phyloP scores from a whole-genome alignment of 37 sponge, comb jelly and placozoan species.

The Ianthella basta region DNA sequence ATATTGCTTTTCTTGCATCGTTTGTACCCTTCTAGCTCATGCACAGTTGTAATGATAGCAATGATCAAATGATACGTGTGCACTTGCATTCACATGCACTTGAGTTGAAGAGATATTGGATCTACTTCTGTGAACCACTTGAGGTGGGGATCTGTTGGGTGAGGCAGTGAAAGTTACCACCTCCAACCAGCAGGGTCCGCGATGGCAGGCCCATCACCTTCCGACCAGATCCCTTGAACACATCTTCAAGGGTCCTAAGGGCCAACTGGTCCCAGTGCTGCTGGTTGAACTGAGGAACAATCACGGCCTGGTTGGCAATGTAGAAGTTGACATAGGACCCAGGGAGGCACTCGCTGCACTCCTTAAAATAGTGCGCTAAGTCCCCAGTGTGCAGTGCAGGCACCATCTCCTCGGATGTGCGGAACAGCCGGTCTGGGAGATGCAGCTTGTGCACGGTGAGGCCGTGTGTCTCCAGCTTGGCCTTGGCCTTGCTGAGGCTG shows the following conservation, averaged over 20 bases:
- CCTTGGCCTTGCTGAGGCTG: not conserved
- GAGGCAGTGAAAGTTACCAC: constrained; percentile 30
- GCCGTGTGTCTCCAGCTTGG: not conserved
- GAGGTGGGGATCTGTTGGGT: constrained; percentile 41
- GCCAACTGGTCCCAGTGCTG: not conserved
- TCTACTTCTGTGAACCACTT: too few relatives aligned
- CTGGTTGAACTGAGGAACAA: constrained; percentile 33
- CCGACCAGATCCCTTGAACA: constrained; percentile 2
- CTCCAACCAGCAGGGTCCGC: constrained; percentile 3
- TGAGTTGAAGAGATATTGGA: too few relatives aligned
- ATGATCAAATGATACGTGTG: too few relatives aligned
- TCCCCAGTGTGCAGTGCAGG: not conserved
- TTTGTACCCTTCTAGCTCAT: too few relatives aligned
- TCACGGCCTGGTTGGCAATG: constrained; percentile 18
- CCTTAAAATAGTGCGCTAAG: not conserved
- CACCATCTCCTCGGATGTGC: not conserved
- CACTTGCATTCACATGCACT: too few relatives aligned
- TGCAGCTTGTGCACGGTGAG: constrained; percentile 1
- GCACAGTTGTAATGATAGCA: too few relatives aligned
- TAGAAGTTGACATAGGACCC: constrained; percentile 39
- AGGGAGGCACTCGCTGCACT: not conserved
- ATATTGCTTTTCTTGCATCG: too few relatives aligned
- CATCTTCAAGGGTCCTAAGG: not conserved
- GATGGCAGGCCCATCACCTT: constrained; percentile 24
- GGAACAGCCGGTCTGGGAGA: not conserved